Evolutionary conservation across 2,888 invertebrate species (phyloP), one percentile per base, ranked within the genome.

Genomic region (Geotrupes spiniger): DNA sequence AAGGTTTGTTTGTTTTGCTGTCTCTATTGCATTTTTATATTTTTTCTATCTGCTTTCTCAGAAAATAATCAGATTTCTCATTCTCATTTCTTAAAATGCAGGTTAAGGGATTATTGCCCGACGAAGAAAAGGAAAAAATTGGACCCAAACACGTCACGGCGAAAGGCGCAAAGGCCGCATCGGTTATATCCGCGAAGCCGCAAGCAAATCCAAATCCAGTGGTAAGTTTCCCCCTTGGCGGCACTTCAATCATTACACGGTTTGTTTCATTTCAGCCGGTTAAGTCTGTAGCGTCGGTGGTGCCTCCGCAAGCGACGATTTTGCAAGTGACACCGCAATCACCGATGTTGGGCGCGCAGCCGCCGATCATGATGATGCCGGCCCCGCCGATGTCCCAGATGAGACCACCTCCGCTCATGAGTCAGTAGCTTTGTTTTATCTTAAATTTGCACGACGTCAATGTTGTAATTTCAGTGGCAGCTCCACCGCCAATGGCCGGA

Each of bases 81-180:
- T n/a, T n/a, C n/a, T n/a, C n/a, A n/a, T n/a, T n/a, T n/a, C n/a
- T n/a, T 42, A n/a, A 14, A 41, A 31, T 31, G 15, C 51, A 68
- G 69, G 71, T 91, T 1, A 95, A 96, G 73, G 96, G 96, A 2
- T 78, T 97, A 3, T 75, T 96, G 52, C 92, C 93, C 0, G 96
- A 97, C 67, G 94, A 95, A 68, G 94, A 95, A 69, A 96, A 96
- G 64, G 96, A 97, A 68, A 95, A 94, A 74, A 96, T 96, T 60
- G 97, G 96, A 0, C 96, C 95, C 0, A 91, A 87, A 74, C 89
- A 89, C 1, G 87, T 85, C 6, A 57, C 59, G 4, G 71, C 67
- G 42, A 68, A 66, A n/a, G 70, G 65, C 6, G 69, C 69, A 4
- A 65, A 64, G 29, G 66, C 68, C 21, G 64, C 72, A 2, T 70